Evolutionary conservation across 2,113 vertebrate species (phyloP).

Genomic region (Xiphorhynchus elegans): DNA sequence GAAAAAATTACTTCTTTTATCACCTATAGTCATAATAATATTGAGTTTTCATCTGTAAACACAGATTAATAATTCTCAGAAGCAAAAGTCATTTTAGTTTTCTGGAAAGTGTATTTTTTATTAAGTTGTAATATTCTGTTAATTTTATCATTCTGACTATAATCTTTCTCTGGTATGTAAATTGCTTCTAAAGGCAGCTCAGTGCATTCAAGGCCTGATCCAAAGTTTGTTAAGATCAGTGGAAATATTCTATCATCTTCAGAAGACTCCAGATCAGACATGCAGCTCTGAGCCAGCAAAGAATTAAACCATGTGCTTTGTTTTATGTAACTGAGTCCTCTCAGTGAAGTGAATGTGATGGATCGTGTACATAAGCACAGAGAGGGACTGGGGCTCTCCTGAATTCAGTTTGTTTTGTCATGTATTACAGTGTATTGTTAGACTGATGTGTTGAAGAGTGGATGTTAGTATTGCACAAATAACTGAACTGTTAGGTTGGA

Average conservation of each 20-base stretch:
- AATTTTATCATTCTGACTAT: not conserved
- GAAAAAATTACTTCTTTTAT: not conserved
- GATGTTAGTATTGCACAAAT: not conserved
- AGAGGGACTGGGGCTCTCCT: not conserved
- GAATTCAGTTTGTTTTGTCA: not conserved
- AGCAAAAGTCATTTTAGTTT: not conserved
- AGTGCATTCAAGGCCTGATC: not conserved
- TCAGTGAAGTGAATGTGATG: not conserved
- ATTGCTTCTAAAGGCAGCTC: not conserved
- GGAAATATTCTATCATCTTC: slow-evolving; percentile 34
- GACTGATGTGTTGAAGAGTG: not conserved
- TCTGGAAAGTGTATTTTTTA: not conserved
- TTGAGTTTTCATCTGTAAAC: not conserved
- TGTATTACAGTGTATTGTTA: not conserved
- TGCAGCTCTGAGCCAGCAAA: not conserved
- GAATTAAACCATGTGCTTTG: not conserved
- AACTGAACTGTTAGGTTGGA: not conserved
- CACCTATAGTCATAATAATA: not conserved
- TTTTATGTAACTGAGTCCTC: not conserved
- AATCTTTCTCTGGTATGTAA: not conserved
- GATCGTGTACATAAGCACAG: not conserved
- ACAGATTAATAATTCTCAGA: not conserved
- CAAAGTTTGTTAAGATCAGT: slow-evolving; percentile 12
- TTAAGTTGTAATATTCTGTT: not conserved
- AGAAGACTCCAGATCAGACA: not conserved